A percentile compares a stretch with the other conserved stretches of the same genome.
Conservation (phyloP, 2,113 vertebrate genomes). For the Siniperca knerii region DNA sequence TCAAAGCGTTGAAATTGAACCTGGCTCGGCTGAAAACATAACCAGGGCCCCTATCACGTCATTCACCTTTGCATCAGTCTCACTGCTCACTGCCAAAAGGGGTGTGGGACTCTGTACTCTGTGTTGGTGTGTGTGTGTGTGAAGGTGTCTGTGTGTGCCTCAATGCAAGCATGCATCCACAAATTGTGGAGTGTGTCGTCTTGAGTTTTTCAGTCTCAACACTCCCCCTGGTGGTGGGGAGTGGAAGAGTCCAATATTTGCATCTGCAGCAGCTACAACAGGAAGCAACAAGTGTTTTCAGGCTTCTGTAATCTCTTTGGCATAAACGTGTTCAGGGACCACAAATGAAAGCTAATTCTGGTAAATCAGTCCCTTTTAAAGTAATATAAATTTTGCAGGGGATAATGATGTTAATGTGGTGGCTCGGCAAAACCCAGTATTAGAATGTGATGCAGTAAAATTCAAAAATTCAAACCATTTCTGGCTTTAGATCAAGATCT, state of each 20-base stretch:
- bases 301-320: neutral
- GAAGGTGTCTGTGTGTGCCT: neutral
- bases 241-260: neutral
- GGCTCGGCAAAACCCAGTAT: neutral
- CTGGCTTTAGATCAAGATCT: neutral
- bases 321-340: no score
- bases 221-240: slow-evolving; percentile 71
- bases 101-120: slow-evolving; percentile 15
- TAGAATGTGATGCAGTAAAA: neutral
- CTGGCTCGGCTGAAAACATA: slow-evolving; percentile 54
- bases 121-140: neutral
- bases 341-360: neutral
- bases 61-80: slow-evolving; percentile 62
- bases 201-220: slow-evolving; percentile 56
- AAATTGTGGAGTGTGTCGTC: neutral
- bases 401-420: neutral
- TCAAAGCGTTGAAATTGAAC: slow-evolving; percentile 75
- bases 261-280: neutral
- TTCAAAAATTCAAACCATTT: neutral
- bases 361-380: neutral
- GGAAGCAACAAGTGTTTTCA: slow-evolving; percentile 30
- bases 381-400: neutral
- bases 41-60: slow-evolving; percentile 14
- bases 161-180: slow-evolving; percentile 1
- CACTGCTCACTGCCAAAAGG: slow-evolving; percentile 40